Conservation (phyloP, 2,888 invertebrate genomes). For the Ischnura elegans region DNA sequence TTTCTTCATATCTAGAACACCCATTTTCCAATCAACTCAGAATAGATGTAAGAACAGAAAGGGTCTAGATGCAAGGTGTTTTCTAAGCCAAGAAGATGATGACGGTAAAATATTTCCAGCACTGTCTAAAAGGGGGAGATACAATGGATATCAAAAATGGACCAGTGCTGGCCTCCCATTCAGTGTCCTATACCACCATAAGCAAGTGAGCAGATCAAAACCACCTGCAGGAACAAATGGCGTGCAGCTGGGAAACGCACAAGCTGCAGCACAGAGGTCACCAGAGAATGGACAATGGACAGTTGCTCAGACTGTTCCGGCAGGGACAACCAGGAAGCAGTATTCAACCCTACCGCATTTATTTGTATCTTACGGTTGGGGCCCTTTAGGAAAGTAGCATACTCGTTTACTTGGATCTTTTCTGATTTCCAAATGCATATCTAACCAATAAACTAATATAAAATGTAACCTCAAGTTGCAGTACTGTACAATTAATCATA, state of each 20-base stretch:
- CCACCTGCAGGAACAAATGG: conserved; percentile 19
- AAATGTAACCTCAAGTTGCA: background rate
- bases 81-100: background rate
- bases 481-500: background rate
- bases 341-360: conserved; percentile 79
- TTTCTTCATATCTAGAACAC: background rate
- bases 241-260: background rate
- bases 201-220: conserved; percentile 38
- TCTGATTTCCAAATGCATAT: background rate
- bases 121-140: conserved; percentile 18
- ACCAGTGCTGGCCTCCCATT: conserved; percentile 80
- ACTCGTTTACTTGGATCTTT: background rate
- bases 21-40: background rate
- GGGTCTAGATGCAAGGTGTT: background rate
- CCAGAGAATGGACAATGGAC: conserved; percentile 67
- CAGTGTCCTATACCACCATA: conserved; percentile 78
- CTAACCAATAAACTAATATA: background rate
- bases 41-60: background rate
- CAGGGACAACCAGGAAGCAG: conserved; percentile 72
- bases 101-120: background rate
- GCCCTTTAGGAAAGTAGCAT: conserved; percentile 77
- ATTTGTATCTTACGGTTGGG: conserved; percentile 80
- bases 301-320: background rate
- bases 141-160: conserved; percentile 78
- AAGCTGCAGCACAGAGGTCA: conserved; percentile 42